Conservation (phyloP, 2,113 vertebrate genomes). For the Hyperoodon ampullatus region DNA sequence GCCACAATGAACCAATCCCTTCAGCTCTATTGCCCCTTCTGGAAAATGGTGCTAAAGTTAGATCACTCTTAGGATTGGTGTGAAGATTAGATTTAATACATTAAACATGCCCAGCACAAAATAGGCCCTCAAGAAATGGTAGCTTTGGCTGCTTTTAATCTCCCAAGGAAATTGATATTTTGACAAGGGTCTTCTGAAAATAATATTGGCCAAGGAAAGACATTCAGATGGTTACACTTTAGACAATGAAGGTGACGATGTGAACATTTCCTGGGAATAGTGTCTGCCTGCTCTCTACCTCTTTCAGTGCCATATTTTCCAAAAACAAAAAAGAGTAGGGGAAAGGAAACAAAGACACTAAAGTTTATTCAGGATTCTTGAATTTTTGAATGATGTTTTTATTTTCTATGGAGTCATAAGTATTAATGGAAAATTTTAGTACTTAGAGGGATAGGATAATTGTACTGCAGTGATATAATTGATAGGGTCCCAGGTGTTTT, state of each 20-base stretch:
- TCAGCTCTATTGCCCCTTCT: neutral
- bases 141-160: neutral
- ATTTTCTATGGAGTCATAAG: neutral
- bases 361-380: neutral
- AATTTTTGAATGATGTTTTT: conserved; percentile 16
- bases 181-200: neutral
- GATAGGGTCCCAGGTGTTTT: neutral
- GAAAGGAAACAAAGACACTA: conserved; percentile 9
- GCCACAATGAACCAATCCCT: neutral
- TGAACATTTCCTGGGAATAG: neutral
- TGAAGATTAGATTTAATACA: neutral
- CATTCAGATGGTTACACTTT: neutral
- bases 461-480: neutral
- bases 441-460: conserved; percentile 16
- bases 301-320: neutral
- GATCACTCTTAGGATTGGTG: neutral
- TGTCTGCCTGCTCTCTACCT: neutral
- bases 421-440: conserved; percentile 40
- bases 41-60: neutral
- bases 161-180: neutral
- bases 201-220: neutral
- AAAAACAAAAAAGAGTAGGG: neutral
- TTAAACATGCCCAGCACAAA: neutral
- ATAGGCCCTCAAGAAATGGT: neutral
- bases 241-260: neutral